Conservation (phyloP, 2,113 vertebrate genomes). For the Cyphomyrus plagiostoma region DNA sequence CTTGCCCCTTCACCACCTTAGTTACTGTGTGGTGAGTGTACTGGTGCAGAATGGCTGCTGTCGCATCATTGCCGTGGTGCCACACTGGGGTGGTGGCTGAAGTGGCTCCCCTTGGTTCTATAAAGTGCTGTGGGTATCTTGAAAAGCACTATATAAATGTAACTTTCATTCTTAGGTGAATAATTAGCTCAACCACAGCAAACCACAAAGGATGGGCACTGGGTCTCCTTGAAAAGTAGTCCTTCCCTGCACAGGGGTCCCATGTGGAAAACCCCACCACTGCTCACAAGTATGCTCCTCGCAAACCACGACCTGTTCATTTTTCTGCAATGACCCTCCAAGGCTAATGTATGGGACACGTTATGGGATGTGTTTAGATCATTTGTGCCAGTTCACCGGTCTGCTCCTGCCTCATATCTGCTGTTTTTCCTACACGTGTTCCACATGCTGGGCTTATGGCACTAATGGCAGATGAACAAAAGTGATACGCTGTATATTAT, state of each 20-base stretch:
- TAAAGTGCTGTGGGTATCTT: not conserved
- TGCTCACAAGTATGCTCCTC: not conserved
- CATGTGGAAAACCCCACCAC: not conserved
- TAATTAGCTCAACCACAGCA: not conserved
- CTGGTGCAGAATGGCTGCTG: not conserved
- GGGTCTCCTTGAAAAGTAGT: not conserved
- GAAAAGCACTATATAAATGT: not conserved
- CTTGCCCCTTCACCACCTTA: not conserved
- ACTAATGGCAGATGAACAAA: not conserved
- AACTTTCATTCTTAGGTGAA: not conserved
- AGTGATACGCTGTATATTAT: not conserved
- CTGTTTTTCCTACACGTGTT: not conserved
- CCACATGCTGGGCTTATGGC: not conserved
- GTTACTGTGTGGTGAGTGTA: not conserved
- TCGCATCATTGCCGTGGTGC: not conserved
- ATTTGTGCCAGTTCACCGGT: not conserved
- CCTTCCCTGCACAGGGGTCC: not conserved
- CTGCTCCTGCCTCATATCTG: not conserved
- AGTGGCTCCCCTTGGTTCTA: not conserved
- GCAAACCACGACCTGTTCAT: not conserved
- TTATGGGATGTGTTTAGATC: not conserved
- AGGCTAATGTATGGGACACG: not conserved
- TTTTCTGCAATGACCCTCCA: not conserved
- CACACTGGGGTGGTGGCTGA: not conserved
- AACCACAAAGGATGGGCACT: not conserved